Base-by-base conservation (phyloP, 2,797 vertebrate genomes). In the Antennarius maculatus region DNA sequence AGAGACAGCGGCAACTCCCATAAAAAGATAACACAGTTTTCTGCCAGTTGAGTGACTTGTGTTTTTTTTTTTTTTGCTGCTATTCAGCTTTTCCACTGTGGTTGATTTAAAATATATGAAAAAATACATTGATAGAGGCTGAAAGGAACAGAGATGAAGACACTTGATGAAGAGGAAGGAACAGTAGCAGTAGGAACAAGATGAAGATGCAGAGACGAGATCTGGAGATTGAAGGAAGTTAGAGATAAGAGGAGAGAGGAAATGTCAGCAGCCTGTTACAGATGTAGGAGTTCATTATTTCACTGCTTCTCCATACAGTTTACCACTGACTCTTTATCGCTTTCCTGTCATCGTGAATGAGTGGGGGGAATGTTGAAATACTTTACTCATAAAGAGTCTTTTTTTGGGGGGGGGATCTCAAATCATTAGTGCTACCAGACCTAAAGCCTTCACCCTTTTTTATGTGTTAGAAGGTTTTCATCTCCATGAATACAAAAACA, bases 51-150 rank as follows among this genome's bases (percentile, higher is more conserved):
- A 86, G 84, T 71, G 80, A 81, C 76, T 81, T 48, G 15, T 59
- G 54, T 72, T 34, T 48, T 6, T 59, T 51, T 62, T 47, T 45
- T 69, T 75, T 75, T 69, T 80, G 73, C 79, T 53, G 54, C 79
- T 39, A 65, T 69, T 82, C 79, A 83, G 76, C 77, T 64, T 31
- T 66, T 68, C 47, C 45, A 23, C 72, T n/a, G 64, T 54, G 59
- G 43, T 65, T 80, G 7, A 27, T 71, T 77, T 74, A 55, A 73
- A 66, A 77, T 74, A 73, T 83, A 71, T 64, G 81, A 31, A 27
- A 61, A 60, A 34, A 62, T 9, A 58, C 48, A 43, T 37, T 46
- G 52, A 34, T 42, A 59, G 43, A 66, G 15, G 43, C 42, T 45
- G 49, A 29, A 34, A 59, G 54, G 10, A 39, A 18, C 12, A 18